Conservation (phyloP, 2,888 invertebrate genomes). For the Ceriagrion tenellum region DNA sequence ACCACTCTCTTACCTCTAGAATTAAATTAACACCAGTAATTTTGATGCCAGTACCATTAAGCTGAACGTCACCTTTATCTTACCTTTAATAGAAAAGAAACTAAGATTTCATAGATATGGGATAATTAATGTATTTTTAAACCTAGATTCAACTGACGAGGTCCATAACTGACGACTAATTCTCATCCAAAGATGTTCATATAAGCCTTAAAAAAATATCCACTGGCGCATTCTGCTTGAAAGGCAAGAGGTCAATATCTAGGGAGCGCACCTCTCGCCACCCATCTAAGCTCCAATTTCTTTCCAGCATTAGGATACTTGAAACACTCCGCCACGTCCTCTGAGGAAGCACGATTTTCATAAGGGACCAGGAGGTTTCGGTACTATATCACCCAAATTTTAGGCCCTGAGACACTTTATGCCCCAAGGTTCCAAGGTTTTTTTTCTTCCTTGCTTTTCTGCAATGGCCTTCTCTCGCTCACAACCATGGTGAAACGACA, state of each 20-base stretch:
- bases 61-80: too few relatives aligned
- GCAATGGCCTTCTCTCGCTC: neutral
- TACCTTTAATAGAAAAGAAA: too few relatives aligned
- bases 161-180: too few relatives aligned
- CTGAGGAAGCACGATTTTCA: conserved; percentile 44
- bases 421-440: neutral
- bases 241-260: neutral
- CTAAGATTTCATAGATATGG: too few relatives aligned
- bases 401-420: neutral
- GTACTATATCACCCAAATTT: neutral
- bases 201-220: neutral
- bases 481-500: neutral
- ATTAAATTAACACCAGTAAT: too few relatives aligned
- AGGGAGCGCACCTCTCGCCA: neutral
- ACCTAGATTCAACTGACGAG: too few relatives aligned
- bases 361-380: conserved; percentile 15
- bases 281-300: neutral
- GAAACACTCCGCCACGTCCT: neutral
- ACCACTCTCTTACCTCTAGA: too few relatives aligned
- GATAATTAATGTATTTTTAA: neutral
- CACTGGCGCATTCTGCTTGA: neutral
- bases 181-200: too few relatives aligned
- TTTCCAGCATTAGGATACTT: neutral
- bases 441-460: neutral
- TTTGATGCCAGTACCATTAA: too few relatives aligned